These are phyloP conservation scores for Acridotheres tristis DNA, from an alignment of 2,797 vertebrate genomes.

Conservation along the genomic window DNA sequence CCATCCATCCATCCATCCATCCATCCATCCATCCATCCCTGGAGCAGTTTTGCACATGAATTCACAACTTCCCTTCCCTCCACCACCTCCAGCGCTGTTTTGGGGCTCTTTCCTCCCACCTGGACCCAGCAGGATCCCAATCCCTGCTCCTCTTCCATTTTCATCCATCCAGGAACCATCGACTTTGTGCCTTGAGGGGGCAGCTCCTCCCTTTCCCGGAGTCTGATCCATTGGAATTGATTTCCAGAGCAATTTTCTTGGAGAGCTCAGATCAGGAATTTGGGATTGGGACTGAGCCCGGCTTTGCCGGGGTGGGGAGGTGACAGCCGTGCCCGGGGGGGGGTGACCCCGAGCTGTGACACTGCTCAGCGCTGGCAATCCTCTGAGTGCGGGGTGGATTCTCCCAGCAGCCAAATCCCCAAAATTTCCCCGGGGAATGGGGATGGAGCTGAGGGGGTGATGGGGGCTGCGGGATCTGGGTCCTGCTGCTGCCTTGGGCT, in stretches of 20 bases:
- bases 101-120: neutral
- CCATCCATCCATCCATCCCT: neutral
- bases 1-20: neutral
- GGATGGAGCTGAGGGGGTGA: neutral
- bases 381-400: accelerated
- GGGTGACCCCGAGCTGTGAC: neutral
- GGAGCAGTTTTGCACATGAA: accelerated
- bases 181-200: neutral
- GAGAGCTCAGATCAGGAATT: neutral
- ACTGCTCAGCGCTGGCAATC: neutral
- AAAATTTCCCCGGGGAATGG: accelerated
- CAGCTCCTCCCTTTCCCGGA: neutral
- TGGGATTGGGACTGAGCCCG: accelerated
- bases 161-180: neutral
- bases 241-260: neutral
- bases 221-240: neutral
- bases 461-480: accelerated
- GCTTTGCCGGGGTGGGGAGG: neutral
- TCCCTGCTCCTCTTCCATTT: neutral
- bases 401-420: neutral
- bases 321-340: accelerated
- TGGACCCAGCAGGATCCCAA: accelerated
- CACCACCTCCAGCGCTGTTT: accelerated
- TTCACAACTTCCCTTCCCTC: accelerated
- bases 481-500: accelerated